Conservation (phyloP, 2,888 invertebrate species). For the Eilema griseolum region DNA sequence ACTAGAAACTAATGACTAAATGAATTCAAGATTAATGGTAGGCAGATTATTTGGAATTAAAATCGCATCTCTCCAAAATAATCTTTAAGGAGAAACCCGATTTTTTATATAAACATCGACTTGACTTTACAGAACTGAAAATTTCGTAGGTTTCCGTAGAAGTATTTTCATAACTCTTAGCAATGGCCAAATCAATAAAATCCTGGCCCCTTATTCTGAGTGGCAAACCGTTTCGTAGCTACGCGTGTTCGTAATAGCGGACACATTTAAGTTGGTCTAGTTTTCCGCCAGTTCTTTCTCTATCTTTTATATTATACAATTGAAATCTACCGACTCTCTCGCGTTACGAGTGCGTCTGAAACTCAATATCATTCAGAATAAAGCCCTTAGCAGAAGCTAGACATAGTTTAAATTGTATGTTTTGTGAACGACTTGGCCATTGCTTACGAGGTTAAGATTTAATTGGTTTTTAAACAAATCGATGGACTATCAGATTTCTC, state of each 20-base stretch:
- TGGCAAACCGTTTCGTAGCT: too few relatives aligned
- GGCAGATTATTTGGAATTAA: conserved; percentile 15
- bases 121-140: not conserved
- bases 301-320: too few relatives aligned
- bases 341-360: too few relatives aligned
- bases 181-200: not conserved
- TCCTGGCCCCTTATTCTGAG: not conserved
- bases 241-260: too few relatives aligned
- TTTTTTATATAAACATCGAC: not conserved
- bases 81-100: conserved; percentile 9
- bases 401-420: not conserved
- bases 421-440: not conserved
- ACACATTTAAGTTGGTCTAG: too few relatives aligned
- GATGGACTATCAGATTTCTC: not conserved
- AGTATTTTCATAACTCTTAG: not conserved
- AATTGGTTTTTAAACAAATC: not conserved
- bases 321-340: too few relatives aligned
- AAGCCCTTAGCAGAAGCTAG: not conserved
- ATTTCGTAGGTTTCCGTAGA: not conserved
- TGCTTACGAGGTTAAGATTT: not conserved
- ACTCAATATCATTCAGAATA: too few relatives aligned
- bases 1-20: conserved; percentile 54
- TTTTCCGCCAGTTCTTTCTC: too few relatives aligned
- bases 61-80: conserved; percentile 21
- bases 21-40: conserved; percentile 35